Evolutionary conservation across 2,888 invertebrate species (phyloP).

Genomic region (Apantesis nais): DNA sequence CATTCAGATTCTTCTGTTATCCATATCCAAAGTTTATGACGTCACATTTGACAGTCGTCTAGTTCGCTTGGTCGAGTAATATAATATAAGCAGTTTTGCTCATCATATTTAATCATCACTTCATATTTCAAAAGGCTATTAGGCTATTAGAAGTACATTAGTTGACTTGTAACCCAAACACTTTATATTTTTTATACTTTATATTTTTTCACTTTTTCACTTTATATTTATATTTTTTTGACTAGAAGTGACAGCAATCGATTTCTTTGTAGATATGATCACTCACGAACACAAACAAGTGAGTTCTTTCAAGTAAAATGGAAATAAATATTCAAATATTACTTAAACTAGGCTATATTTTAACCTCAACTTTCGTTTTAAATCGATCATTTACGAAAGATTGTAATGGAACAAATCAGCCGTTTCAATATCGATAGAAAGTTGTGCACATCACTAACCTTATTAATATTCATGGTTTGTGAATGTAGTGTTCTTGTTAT

Average conservation of each 20-base stretch:
- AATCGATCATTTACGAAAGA: constrained; percentile 30
- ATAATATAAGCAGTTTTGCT: no score
- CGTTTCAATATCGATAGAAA: constrained; percentile 39
- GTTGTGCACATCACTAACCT: constrained; percentile 40
- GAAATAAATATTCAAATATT: not conserved
- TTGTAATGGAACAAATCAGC: constrained; percentile 25
- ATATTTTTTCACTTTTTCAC: no score
- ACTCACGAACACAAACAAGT: not conserved
- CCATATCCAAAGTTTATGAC: no score
- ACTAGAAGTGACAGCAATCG: not conserved
- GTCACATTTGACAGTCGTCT: no score
- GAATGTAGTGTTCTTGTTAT: constrained; percentile 41
- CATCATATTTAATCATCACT: no score
- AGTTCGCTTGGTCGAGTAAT: no score
- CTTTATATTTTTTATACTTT: no score
- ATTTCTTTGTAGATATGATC: not conserved
- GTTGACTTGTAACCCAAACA: no score
- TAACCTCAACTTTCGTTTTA: constrained; percentile 35
- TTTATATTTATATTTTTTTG: no score
- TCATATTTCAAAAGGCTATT: no score
- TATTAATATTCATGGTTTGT: constrained; percentile 36
- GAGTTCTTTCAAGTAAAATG: not conserved
- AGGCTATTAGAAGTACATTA: no score
- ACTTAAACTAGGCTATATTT: constrained; percentile 12
- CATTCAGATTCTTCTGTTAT: no score